A percentile compares a stretch with the other conserved stretches of the same genome.
Evolutionary conservation across 1,140 invertebrate genomes (phyloP).

Genomic region (Hesperophylax magnus): DNA sequence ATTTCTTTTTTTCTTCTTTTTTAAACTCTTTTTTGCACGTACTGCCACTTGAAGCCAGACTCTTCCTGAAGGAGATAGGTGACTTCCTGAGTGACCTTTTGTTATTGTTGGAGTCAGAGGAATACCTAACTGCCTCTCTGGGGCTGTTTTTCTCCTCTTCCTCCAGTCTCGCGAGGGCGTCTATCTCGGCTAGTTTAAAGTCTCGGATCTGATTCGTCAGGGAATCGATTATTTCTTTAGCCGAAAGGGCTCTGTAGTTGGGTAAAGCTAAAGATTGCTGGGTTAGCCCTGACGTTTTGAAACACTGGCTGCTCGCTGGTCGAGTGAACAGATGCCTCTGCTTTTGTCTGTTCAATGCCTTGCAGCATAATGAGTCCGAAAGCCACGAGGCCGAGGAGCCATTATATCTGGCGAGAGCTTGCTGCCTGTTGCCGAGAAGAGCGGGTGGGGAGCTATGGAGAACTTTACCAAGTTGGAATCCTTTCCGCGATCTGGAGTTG

Average conservation of each 20-base stretch:
- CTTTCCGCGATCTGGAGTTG: not conserved
- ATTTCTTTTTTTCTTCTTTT: conserved; percentile 29
- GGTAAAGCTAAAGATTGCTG: conserved; percentile 25
- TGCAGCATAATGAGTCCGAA: not conserved
- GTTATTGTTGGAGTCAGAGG: conserved; percentile 27
- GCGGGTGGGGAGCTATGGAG: not conserved
- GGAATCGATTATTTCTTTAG: conserved; percentile 52
- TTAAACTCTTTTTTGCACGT: conserved; percentile 13
- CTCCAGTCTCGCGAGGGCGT: not conserved
- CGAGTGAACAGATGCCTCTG: not conserved
- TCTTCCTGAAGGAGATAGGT: conserved; percentile 12
- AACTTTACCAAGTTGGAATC: not conserved
- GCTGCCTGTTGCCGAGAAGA: not conserved
- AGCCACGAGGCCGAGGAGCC: conserved; percentile 29
- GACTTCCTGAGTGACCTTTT: conserved; percentile 1
- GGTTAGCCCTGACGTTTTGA: conserved; percentile 20
- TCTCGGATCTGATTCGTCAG: conserved; percentile 47
- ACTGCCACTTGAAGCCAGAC: not conserved
- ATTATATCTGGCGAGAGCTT: not conserved
- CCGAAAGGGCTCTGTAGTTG: conserved; percentile 45
- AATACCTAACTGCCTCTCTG: not conserved
- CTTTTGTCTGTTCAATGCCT: not conserved
- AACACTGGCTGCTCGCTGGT: not conserved
- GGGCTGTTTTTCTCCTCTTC: conserved; percentile 5
- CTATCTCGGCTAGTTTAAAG: conserved; percentile 13